Percentiles rank a stretch among this genome's conserved stretches.
Evolutionary conservation across 2,113 vertebrate species (phyloP).

Genomic region (Atrichornis clamosus): DNA sequence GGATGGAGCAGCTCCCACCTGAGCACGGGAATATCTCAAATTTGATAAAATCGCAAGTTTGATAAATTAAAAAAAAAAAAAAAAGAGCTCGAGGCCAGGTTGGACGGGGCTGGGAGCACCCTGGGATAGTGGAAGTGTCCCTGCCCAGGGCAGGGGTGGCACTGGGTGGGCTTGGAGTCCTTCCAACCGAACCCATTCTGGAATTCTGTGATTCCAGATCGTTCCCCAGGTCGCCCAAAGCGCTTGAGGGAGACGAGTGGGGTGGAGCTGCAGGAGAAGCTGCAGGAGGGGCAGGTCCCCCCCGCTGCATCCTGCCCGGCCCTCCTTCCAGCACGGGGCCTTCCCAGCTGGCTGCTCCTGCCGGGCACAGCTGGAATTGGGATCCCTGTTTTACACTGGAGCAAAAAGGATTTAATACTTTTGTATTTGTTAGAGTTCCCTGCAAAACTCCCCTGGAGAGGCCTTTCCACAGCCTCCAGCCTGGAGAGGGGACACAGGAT

Average conservation of each 20-base stretch:
- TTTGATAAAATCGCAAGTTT: too few species aligned
- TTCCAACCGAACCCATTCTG: too few species aligned
- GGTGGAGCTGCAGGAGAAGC: background rate
- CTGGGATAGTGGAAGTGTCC: background rate
- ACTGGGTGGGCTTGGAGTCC: background rate
- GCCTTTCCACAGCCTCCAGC: too few species aligned
- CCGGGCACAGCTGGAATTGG: background rate
- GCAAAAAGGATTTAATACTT: background rate
- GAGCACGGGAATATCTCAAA: background rate
- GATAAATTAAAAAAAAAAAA: too few species aligned
- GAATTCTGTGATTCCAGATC: background rate
- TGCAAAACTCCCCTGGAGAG: background rate
- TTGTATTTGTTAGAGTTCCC: fast-evolving
- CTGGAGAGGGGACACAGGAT: fast-evolving
- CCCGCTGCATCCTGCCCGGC: background rate
- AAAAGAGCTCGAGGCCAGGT: background rate
- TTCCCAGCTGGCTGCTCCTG: background rate
- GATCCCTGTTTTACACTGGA: background rate
- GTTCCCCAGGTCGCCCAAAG: background rate
- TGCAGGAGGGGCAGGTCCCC: background rate
- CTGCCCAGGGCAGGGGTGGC: background rate
- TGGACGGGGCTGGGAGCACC: background rate
- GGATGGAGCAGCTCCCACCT: background rate
- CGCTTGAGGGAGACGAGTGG: fast-evolving
- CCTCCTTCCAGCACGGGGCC: fast-evolving